Conservation (phyloP, 2,113 vertebrate species). For the Chaetorhynchus papuensis region DNA sequence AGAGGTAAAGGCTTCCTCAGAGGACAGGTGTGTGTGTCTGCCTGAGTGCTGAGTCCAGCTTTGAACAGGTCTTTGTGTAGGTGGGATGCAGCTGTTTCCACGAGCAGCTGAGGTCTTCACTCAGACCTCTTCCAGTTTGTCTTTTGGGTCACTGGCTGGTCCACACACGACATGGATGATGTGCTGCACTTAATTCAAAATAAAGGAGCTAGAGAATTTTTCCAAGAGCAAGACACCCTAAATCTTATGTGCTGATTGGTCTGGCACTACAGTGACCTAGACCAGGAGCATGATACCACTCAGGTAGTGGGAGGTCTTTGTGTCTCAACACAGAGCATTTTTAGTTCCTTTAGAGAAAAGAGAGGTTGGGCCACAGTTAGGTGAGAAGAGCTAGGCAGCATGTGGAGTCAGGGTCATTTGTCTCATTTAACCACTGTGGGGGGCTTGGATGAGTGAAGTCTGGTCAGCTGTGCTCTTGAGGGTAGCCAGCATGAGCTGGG, state of each 20-base stretch:
- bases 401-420: neutral
- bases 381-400: neutral
- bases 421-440: neutral
- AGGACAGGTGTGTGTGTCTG: neutral
- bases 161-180: neutral
- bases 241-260: neutral
- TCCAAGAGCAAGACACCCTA: neutral
- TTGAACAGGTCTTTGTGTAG: neutral
- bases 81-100: neutral
- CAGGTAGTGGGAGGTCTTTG: neutral
- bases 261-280: neutral
- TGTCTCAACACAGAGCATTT: neutral
- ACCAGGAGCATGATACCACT: neutral
- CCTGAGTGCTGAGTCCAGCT: neutral
- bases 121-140: neutral
- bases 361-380: neutral
- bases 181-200: neutral
- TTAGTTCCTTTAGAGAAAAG: neutral
- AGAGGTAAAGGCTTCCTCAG: neutral
- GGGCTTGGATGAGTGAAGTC: neutral
- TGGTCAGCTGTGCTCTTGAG: neutral
- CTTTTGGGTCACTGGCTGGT: neutral
- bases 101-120: neutral
- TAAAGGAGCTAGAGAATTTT: neutral
- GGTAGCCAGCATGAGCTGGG: neutral